Base-by-base conservation (phyloP, 2,113 vertebrate species). In the Lepisosteus osseus region DNA sequence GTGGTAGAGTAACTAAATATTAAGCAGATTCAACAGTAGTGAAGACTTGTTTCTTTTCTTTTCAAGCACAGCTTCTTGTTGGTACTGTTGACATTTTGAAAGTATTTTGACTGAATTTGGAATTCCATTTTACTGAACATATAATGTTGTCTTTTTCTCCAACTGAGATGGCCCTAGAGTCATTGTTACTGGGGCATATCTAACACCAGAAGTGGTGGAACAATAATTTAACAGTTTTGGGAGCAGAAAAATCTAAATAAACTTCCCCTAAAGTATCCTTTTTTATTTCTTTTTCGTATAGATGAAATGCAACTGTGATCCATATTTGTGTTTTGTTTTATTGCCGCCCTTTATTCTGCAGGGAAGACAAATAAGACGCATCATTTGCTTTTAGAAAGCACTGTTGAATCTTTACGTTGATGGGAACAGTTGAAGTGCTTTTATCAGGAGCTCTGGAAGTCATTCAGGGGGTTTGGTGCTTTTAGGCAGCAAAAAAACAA, bases 321-420 rank as follows among this genome's bases (percentile, higher is more conserved):
- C 70, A 59, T 71, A 79, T 80, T 74, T 75, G 51, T 12, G 71
- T 79, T 73, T 80, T 78, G 80, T 85, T 80, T 79, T 81, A 29
- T 84, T 84, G 78, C 81, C 78, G 82, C 79, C 84, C 85, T 89
- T 86, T 84, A 83, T 70, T 81, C 79, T 79, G 83, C 83, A 85
- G 76, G 81, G 83, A 71, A 82, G 73, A 77, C 74, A 86, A 83
- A 84, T 84, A 79, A 74, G 3, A 74, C 74, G 79, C 83, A 86
- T 80, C 83, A 85, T 83, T 80, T 61, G 2, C 54, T 40, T 74
- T 62, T 68, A 70, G 71, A 73, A 79, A 54, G 78, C 71, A 67
- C 70, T 72, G 66, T 74, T 78, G 74, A 72, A 72, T 76, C 82
- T 78, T 64, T 12, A 47, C 51, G 61, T 65, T 51, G 80, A 74